phyloP scores from a whole-genome alignment of 2,797 vertebrate species.

The Uromys caudimaculatus region DNA sequence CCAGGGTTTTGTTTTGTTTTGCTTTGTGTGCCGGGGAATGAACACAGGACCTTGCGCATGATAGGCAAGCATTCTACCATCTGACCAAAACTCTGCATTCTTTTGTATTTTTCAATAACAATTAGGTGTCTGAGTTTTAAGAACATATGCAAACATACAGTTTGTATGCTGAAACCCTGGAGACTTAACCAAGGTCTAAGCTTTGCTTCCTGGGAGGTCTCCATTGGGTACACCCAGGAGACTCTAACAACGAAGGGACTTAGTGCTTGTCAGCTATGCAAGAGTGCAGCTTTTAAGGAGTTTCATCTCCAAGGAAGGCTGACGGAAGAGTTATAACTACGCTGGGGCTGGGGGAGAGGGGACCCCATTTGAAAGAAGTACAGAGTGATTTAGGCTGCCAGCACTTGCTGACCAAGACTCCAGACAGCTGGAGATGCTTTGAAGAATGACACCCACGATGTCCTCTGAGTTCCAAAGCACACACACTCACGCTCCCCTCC shows the following conservation, averaged over 20 bases:
- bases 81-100: background rate
- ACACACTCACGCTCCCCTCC: background rate
- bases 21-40: background rate
- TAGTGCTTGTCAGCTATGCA: background rate
- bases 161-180: background rate
- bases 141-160: slow-evolving; percentile 6
- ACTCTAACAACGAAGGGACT: background rate
- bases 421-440: accelerated
- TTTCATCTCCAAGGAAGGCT: background rate
- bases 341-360: no score
- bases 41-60: background rate
- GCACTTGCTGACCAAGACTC: background rate
- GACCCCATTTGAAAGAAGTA: background rate
- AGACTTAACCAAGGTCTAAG: background rate
- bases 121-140: background rate
- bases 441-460: background rate
- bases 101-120: background rate
- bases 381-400: background rate
- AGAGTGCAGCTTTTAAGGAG: background rate
- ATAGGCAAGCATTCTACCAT: background rate
- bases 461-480: background rate
- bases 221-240: background rate
- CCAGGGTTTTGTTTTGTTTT: background rate
- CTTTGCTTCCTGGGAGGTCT: background rate
- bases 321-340: background rate